phyloP scores from a whole-genome alignment of 2,888 invertebrate species.

The Andrena flavipes region DNA sequence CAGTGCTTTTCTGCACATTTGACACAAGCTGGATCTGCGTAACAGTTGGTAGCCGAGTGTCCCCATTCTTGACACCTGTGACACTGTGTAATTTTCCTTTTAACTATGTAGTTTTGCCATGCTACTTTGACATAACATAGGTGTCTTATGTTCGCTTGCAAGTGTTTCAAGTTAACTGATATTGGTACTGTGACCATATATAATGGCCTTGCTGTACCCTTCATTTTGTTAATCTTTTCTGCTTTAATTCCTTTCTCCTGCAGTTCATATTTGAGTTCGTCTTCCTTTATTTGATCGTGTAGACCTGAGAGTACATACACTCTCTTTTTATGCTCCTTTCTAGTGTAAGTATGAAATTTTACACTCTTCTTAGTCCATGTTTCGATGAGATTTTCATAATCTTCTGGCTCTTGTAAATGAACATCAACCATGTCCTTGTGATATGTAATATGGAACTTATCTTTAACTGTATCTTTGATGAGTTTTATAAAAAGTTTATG shows the following conservation, averaged over 20 bases:
- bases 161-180: not conserved
- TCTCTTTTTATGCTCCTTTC: not conserved
- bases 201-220: conserved; percentile 13
- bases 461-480: not conserved
- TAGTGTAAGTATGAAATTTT: no score
- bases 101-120: conserved; percentile 68
- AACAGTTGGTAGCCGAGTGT: no score
- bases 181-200: conserved; percentile 2
- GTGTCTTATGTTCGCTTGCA: not conserved
- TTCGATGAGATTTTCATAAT: not conserved
- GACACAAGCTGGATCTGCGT: no score
- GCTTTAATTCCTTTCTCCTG: not conserved
- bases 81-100: conserved; percentile 71
- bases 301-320: not conserved
- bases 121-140: not conserved
- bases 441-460: not conserved
- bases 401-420: not conserved
- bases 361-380: not conserved
- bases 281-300: not conserved
- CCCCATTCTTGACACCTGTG: no score
- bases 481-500: not conserved
- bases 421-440: not conserved
- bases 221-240: not conserved
- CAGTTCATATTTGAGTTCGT: not conserved
- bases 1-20: no score